Evolutionary conservation across 2,113 vertebrate genomes (phyloP), one percentile per base, ranked within the genome.

Genomic region (Larimichthys polyactis): DNA sequence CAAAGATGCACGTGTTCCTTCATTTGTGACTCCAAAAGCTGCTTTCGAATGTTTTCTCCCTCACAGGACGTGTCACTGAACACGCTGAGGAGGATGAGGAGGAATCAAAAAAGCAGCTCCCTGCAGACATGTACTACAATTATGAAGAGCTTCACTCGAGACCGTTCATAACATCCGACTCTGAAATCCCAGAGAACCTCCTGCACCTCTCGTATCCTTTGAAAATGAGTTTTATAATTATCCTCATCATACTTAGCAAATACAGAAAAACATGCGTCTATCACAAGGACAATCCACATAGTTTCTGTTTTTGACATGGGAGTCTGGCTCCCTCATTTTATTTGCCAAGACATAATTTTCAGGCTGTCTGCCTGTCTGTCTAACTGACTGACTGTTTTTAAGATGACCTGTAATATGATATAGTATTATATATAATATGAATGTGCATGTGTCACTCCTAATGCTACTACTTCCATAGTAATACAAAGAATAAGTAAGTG

Each of bases 121-220:
- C 94, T 0, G 93, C 93, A 66, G 94, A 73, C 57, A 94, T 93
- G 87, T 95, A 87, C 92, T 99, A 98, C 16, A 27, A 94, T 0
- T 96, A 95, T 76, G 90, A 90, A 11, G 94, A 97, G 11, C 80
- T 99, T 40, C 88, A 4, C 88, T 96, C 96, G 12, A 79, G 49
- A 82, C 95, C 98, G 0, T 95, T 82, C 85, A 85, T 96, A 75
- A 95, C 96, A 19, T 86, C 92, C 0, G 88, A 93, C 58, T 95
- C 94, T 4, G 90, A 80, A 20, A 96, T 99, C 86, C 94, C 97
- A 0, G 70, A 89, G 71, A 75, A 97, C 78, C 90, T 99, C 60
- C 96, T 99, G 60, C 89, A 81, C 44, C 93, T 99, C 10, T 90
- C 90, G 97, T 99, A 99, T 99, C 97, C 96, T 85, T 54, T 40